Conservation (phyloP, 2,113 vertebrate genomes). For the Melospiza georgiana region DNA sequence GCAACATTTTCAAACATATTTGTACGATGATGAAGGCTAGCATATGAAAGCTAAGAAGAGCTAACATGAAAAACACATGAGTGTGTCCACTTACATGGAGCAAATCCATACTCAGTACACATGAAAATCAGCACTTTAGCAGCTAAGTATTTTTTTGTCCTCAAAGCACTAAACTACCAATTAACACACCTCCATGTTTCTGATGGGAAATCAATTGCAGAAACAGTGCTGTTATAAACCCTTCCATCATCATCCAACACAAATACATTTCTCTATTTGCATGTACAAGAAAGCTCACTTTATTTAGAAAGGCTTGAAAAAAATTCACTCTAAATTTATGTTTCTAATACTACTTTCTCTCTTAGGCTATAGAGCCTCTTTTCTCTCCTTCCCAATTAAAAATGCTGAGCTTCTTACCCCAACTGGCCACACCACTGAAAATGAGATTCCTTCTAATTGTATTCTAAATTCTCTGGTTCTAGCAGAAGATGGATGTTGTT, state of each 20-base stretch:
- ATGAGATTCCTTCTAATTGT: background rate
- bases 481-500: background rate
- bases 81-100: background rate
- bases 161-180: background rate
- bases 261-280: background rate
- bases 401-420: background rate
- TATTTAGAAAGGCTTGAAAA: background rate
- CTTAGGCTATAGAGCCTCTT: background rate
- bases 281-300: background rate
- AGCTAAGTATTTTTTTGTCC: background rate
- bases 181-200: background rate
- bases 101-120: background rate
- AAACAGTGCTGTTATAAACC: background rate
- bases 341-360: background rate
- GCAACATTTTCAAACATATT: slow-evolving; percentile 28
- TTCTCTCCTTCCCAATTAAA: background rate
- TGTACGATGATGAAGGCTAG: background rate
- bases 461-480: background rate
- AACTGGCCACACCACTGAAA: background rate
- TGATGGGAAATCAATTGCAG: background rate
- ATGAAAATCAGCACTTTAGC: background rate
- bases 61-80: slow-evolving; percentile 5
- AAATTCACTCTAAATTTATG: background rate
- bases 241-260: background rate
- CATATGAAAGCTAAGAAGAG: background rate